These are phyloP conservation scores for Hydropsyche tenuis DNA, from an alignment of 1,140 invertebrate species.

Conservation along the genomic window DNA sequence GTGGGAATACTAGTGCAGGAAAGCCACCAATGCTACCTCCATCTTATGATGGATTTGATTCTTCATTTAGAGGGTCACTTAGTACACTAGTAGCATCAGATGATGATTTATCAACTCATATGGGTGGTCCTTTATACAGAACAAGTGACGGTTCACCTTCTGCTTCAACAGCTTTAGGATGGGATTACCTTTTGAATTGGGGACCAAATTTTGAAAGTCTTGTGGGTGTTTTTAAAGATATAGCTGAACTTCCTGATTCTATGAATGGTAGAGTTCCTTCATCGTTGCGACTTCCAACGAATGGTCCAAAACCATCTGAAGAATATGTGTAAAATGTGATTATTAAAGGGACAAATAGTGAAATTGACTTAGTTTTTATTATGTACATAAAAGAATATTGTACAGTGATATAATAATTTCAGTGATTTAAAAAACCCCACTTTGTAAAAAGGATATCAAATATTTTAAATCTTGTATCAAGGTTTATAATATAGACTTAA, in stretches of 20 bases:
- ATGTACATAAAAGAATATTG: constrained; percentile 42
- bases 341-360: constrained; percentile 48
- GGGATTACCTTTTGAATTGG: constrained; percentile 96
- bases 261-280: constrained; percentile 70
- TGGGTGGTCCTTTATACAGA: constrained; percentile 75
- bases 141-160: constrained; percentile 79
- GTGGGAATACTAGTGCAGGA: constrained; percentile 61
- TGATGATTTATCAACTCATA: constrained; percentile 81
- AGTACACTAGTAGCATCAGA: constrained; percentile 92
- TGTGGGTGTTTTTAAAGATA: constrained; percentile 95
- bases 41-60: constrained; percentile 91
- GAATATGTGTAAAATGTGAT: constrained; percentile 71
- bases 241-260: constrained; percentile 89
- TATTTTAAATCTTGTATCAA: constrained; percentile 63
- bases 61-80: constrained; percentile 89
- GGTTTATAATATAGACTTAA: constrained; percentile 49
- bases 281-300: constrained; percentile 70
- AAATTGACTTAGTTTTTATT: constrained; percentile 42
- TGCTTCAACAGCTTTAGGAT: constrained; percentile 74
- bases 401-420: constrained; percentile 1
- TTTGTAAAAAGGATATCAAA: constrained; percentile 46
- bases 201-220: constrained; percentile 94
- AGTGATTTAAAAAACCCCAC: constrained; percentile 10
- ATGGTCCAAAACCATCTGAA: constrained; percentile 77
- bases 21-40: constrained; percentile 73